A percentile compares a stretch with the other conserved stretches of the same genome.
phyloP scores from a whole-genome alignment of 1,140 invertebrate species.

The Lineus longissimus region DNA sequence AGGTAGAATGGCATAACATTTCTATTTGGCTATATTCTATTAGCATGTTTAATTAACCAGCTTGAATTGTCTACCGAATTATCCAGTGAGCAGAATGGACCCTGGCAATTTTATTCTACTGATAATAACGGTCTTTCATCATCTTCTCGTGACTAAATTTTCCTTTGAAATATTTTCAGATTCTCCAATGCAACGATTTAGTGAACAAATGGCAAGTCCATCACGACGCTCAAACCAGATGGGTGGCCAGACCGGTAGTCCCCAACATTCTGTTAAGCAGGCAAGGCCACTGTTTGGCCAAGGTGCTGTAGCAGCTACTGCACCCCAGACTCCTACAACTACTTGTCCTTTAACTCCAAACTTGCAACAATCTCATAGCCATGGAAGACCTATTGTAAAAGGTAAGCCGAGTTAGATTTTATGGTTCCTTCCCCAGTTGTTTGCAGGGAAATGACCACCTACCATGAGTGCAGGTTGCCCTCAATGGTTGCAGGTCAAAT shows the following conservation, averaged over 20 bases:
- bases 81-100: too few relatives aligned
- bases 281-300: constrained; percentile 14
- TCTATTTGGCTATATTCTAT: too few relatives aligned
- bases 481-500: too few relatives aligned
- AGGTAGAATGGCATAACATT: too few relatives aligned
- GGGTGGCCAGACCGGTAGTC: not conserved
- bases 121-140: too few relatives aligned
- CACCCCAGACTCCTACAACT: not conserved
- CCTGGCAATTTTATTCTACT: too few relatives aligned
- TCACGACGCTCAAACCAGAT: constrained; percentile 60
- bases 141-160: too few relatives aligned
- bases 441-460: not conserved
- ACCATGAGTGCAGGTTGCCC: too few relatives aligned
- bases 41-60: too few relatives aligned
- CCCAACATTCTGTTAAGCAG: not conserved
- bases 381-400: constrained; percentile 47
- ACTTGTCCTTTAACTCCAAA: constrained; percentile 3
- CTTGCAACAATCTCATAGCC: constrained; percentile 13
- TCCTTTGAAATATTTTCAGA: not conserved
- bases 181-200: not conserved
- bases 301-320: constrained; percentile 14
- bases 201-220: not conserved
- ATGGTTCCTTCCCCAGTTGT: not conserved
- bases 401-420: constrained; percentile 17
- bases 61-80: too few relatives aligned